Evolutionary conservation across 2,113 vertebrate species (phyloP).

Genomic region (Cyprinus carpio): DNA sequence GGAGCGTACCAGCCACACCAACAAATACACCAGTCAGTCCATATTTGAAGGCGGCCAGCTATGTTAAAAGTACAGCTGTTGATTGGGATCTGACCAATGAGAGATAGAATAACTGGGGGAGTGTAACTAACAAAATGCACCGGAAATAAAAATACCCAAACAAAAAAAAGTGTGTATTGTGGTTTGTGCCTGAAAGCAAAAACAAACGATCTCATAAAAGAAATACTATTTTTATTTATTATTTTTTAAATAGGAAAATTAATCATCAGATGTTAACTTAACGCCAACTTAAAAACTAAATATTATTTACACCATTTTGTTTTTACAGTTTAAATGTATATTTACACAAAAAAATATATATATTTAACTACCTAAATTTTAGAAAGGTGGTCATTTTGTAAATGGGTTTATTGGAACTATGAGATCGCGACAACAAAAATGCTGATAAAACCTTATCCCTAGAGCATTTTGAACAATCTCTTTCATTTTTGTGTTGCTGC

Average conservation of each 20-base stretch:
- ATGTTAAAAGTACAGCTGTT: background rate
- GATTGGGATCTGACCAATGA: background rate
- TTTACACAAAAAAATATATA: too few relatives aligned
- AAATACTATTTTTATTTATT: too few relatives aligned
- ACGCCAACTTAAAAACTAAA: too few relatives aligned
- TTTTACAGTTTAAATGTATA: too few relatives aligned
- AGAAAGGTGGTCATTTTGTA: too few relatives aligned
- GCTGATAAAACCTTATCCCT: too few relatives aligned
- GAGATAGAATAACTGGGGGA: background rate
- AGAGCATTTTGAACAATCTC: background rate
- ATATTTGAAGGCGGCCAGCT: background rate
- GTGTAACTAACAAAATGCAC: background rate
- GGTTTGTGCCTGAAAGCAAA: background rate
- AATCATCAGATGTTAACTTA: too few relatives aligned
- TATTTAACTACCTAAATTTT: too few relatives aligned
- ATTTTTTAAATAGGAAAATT: too few relatives aligned
- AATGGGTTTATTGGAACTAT: background rate
- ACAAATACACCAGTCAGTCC: background rate
- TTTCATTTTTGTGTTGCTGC: background rate
- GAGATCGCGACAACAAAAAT: background rate
- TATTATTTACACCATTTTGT: too few relatives aligned
- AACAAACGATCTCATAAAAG: too few relatives aligned
- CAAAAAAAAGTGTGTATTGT: too few relatives aligned
- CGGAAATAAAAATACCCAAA: background rate
- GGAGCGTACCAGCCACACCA: background rate